phyloP scores from a whole-genome alignment of 2,797 vertebrate species.

The Staurois parvus region DNA sequence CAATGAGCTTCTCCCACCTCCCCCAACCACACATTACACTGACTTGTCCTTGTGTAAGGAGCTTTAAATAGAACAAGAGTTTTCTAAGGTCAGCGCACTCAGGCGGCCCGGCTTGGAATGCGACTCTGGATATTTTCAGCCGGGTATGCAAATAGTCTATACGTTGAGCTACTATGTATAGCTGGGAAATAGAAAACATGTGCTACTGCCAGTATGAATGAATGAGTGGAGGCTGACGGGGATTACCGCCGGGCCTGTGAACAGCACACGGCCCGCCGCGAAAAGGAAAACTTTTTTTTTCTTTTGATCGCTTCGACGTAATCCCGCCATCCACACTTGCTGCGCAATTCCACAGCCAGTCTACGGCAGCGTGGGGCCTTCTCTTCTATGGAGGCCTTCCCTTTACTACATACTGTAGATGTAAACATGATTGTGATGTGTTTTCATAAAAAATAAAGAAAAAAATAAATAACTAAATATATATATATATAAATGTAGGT shows the following conservation, averaged over 20 bases:
- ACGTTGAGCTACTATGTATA: slow-evolving; percentile 57
- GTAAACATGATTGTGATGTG: too few relatives aligned
- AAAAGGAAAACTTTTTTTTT: background rate
- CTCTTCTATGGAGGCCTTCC: too few relatives aligned
- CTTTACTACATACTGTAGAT: too few relatives aligned
- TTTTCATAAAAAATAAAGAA: too few relatives aligned
- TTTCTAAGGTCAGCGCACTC: slow-evolving; percentile 49
- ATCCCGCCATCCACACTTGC: too few relatives aligned
- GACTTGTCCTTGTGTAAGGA: slow-evolving; percentile 17
- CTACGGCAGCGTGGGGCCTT: too few relatives aligned
- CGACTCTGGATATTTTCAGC: slow-evolving; percentile 24
- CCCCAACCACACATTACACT: slow-evolving; percentile 6
- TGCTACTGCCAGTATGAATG: slow-evolving; percentile 43
- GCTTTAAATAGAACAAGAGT: slow-evolving; percentile 55
- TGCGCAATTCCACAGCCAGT: too few relatives aligned
- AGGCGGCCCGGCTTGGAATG: slow-evolving; percentile 31
- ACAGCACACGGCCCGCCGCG: background rate
- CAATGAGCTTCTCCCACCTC: slow-evolving; percentile 36
- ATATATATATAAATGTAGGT: too few relatives aligned
- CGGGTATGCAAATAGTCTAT: slow-evolving; percentile 46
- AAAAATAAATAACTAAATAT: too few relatives aligned
- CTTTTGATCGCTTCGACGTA: background rate
- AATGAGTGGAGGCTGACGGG: slow-evolving; percentile 13
- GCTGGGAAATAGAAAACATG: slow-evolving; percentile 39
- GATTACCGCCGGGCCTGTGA: slow-evolving; percentile 26